Conservation (phyloP, 2,888 invertebrate species). For the Pycnomerus fuliginosus region DNA sequence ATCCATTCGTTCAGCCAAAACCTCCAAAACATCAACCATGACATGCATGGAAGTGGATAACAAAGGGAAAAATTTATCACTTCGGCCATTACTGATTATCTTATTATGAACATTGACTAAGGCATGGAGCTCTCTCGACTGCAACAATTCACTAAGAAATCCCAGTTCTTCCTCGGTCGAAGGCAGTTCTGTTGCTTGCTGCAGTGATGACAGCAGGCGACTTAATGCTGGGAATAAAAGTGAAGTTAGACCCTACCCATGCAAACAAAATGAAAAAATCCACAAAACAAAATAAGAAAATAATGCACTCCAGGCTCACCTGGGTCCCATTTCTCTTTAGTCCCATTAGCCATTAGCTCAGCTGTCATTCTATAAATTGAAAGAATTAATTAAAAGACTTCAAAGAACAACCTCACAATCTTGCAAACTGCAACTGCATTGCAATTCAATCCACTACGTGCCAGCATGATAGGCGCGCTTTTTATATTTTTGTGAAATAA, state of each 20-base stretch:
- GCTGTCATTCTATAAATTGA: constrained; percentile 56
- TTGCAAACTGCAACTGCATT: too few relatives aligned
- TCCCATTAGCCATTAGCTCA: constrained; percentile 59
- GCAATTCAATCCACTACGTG: too few relatives aligned
- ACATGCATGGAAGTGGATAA: constrained; percentile 84
- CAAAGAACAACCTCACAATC: too few relatives aligned
- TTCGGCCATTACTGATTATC: constrained; percentile 79
- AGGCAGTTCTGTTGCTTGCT: constrained; percentile 71
- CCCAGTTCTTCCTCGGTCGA: constrained; percentile 83
- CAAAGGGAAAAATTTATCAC: constrained; percentile 81
- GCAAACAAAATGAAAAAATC: constrained; percentile 13
- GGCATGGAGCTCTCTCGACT: constrained; percentile 85
- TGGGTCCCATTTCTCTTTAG: constrained; percentile 60
- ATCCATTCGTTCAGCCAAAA: constrained; percentile 67
- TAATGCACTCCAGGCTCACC: constrained; percentile 51
- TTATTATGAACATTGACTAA: constrained; percentile 89
- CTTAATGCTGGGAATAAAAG: constrained; percentile 64
- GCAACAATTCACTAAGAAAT: constrained; percentile 79
- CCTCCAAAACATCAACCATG: constrained; percentile 73
- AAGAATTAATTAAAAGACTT: constrained; percentile 3
- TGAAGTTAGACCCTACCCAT: not conserved
- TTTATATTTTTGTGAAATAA: too few relatives aligned
- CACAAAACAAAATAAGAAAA: constrained; percentile 17
- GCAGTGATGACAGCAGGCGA: constrained; percentile 76
- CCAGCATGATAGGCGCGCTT: too few relatives aligned